Evolutionary conservation across 30 jellyfish, hydroid and myxozoan genomes (phyloP), one percentile per base, ranked within the genome.

Genomic region (Aurelia sp.): DNA sequence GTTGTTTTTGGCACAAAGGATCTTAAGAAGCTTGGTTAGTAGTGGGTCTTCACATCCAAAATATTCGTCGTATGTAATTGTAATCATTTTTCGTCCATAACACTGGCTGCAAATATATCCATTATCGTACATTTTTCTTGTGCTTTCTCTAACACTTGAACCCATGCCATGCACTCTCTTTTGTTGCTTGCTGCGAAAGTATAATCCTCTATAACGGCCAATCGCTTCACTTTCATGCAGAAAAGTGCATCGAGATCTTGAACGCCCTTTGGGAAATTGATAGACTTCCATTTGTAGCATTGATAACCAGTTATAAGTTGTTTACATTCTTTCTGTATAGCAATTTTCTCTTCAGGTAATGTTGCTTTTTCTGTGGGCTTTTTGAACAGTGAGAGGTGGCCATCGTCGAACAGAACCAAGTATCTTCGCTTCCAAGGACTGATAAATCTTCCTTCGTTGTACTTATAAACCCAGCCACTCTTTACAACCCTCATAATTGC

Each of bases 221-320:
- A 24, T n/a, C 8, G 22, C 31, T 41, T 40, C 8, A 48, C 21
- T 63, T 35, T 27, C 65, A 76, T 50, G 38, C 65, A 24, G 27
- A 76, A 76, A 15, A 76, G 76, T 8, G 77, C 87, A 10, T 76
- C 76, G 66, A 76, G n/a, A 51, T 58, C 77, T 48, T 31, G 44
- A 22, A 76, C 77, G 27, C 87, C 87, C 13, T 30, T 35, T 9
- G 87, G 87, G 19, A 76, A 60, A 21, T 76, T 61, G 77, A 76
- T 76, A 30, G 87, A 76, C 3, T 76, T 38, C 87, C 87, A 76
- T 76, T 31, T 76, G 69, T 76, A 76, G 66, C 87, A 76, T 18
- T 31, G 47, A 18, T 57, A 12, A 8, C 87, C 87, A 9, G 74
- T 17, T 5, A 76, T 33, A 30, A 76, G 19, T 40, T 63, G 87